These are phyloP conservation scores for Physella acuta DNA, from an alignment of 1,140 invertebrate genomes.

Conservation along the genomic window DNA sequence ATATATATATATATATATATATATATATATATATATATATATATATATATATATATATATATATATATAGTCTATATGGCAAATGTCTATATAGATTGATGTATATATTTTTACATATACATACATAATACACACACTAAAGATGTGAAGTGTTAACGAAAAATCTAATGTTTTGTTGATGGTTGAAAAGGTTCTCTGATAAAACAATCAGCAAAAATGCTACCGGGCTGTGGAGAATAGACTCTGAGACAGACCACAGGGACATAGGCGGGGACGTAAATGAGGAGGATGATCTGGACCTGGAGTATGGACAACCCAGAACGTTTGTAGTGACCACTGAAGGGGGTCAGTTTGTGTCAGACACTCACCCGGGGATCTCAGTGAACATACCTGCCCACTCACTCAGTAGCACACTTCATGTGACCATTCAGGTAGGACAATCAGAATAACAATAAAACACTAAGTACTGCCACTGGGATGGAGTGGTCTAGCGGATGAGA, in stretches of 20 bases:
- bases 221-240: slow-evolving; percentile 39
- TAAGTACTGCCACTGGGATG: too few relatives aligned
- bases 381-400: slow-evolving; percentile 45
- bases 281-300: slow-evolving; percentile 18
- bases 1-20: too few relatives aligned
- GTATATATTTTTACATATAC: too few relatives aligned
- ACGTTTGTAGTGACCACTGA: slow-evolving; percentile 48
- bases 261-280: background rate
- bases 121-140: too few relatives aligned
- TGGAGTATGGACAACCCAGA: slow-evolving; percentile 40
- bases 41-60: too few relatives aligned
- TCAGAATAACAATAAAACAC: too few relatives aligned
- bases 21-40: too few relatives aligned
- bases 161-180: background rate
- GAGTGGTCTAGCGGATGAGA: too few relatives aligned
- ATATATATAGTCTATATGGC: too few relatives aligned
- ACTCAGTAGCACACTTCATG: slow-evolving; percentile 33
- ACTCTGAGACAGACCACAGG: slow-evolving; percentile 20
- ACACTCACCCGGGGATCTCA: slow-evolving; percentile 39
- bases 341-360: slow-evolving; percentile 48
- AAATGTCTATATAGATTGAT: too few relatives aligned
- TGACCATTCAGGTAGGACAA: slow-evolving; percentile 49
- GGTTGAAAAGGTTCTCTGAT: slow-evolving; percentile 32
- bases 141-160: background rate
- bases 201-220: slow-evolving; percentile 35